These are phyloP conservation scores for Rhingia rostrata DNA, from an alignment of 2,888 invertebrate species.

Conservation along the genomic window DNA sequence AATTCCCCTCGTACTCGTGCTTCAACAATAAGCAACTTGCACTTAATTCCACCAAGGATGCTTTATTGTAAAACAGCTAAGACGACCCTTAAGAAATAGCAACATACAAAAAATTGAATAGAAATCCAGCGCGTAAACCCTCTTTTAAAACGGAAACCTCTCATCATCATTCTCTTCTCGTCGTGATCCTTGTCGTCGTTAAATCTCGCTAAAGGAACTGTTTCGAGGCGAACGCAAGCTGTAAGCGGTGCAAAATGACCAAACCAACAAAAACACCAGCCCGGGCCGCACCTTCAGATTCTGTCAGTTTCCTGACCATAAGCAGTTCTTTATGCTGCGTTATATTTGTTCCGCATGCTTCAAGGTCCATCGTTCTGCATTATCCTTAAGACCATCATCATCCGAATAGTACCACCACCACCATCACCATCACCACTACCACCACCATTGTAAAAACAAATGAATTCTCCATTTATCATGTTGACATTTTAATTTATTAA, in stretches of 20 bases:
- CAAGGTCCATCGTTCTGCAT: slow-evolving; percentile 67
- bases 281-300: slow-evolving; percentile 18
- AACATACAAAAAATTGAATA: background rate
- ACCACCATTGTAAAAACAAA: slow-evolving; percentile 54
- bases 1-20: slow-evolving; percentile 12
- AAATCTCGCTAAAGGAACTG: slow-evolving; percentile 56
- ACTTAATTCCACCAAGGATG: slow-evolving; percentile 50
- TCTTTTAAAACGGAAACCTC: slow-evolving; percentile 35
- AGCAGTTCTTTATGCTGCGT: slow-evolving; percentile 42
- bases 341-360: slow-evolving; percentile 42
- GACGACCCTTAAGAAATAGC: slow-evolving; percentile 20
- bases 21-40: slow-evolving; percentile 50
- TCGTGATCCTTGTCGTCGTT: slow-evolving; percentile 62
- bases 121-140: slow-evolving; percentile 5
- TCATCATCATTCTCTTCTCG: slow-evolving; percentile 12
- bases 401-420: slow-evolving; percentile 17
- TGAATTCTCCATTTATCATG: slow-evolving; percentile 80
- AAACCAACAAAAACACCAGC: background rate
- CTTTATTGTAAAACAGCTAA: background rate
- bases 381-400: slow-evolving; percentile 61
- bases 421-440: slow-evolving; percentile 6
- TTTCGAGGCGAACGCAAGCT: slow-evolving; percentile 12
- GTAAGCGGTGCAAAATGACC: slow-evolving; percentile 57
- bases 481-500: slow-evolving; percentile 83
- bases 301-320: slow-evolving; percentile 66